Base-by-base conservation (phyloP, 2,888 invertebrate genomes). In the Aporophyla nigra region DNA sequence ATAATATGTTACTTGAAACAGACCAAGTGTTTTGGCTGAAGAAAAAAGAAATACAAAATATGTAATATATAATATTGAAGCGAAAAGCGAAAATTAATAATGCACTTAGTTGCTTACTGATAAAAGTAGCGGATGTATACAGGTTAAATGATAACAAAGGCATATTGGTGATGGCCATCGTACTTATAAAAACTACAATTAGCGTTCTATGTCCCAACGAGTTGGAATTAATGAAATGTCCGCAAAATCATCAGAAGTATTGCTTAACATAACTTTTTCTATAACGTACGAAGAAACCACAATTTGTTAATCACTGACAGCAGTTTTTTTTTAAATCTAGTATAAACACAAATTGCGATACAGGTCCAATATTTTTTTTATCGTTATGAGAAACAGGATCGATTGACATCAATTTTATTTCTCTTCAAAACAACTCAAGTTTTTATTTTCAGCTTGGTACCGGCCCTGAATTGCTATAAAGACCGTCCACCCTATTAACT, bases 121-220 rank as follows among this genome's bases (percentile, higher is more conserved):
- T 53, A 51, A 24, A 76, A 70, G 69, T 69, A 46, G 69, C 58
- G 58, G 58, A 66, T 81, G 63, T 67, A 43, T 72, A 61, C 43
- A 62, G 81, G 16, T 69, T 76, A 81, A 81, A 76, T 76, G 16
- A 81, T 75, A 70, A 63, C n/a, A 71, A 81, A 81, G 82, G 76
- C 71, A 81, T 74, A 67, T 51, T 61, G 80, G 80, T 80, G 80
- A 73, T 16, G 80, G 74, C 80, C 74, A 61, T 81, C 33, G 56
- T 80, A 76, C 69, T 81, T 81, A 80, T 16, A 61, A 80, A 54
- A 72, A 69, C 65, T 71, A 81, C 81, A 66, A 51, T 59, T 68
- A 71, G 7, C 19, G 76, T 51, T 19, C 68, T 49, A 65, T 40
- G 19, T 65, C 71, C 56, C 59, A 27, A 63, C 27, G 56, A 74